Base-by-base conservation (phyloP, 2,888 invertebrate genomes). In the Pachymerium ferrugineum region DNA sequence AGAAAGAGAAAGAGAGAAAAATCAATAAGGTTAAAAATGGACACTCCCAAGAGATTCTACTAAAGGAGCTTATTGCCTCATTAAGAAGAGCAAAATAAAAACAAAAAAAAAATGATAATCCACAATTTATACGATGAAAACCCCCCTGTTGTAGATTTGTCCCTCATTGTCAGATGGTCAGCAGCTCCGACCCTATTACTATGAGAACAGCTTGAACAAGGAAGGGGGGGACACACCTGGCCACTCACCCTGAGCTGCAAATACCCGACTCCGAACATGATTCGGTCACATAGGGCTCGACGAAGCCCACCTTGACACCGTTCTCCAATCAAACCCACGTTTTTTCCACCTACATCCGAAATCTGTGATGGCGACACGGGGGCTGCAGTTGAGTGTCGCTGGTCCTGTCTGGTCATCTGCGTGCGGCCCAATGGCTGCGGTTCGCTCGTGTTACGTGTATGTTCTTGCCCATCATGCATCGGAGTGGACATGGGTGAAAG, bases 401-500 rank as follows among this genome's bases (percentile, higher is more conserved):
- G 38, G 47, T 54, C 47, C 47, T 10, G 47, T 54, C 47, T 54
- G 47, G 47, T 54, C 47, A 54, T 54, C 47, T 8, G 19, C 19
- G 19, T 22, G 47, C 47, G 47, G 47, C 47, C 47, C 47, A 54
- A 54, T 68, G 68, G 68, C 30, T 25, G 31, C 29, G 68, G 16
- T 68, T 68, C 16, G 47, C 47, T n/a, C 47, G 47, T 54, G 47
- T 54, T 54, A 54, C 47, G 47, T 54, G 47, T 54, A 22, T 22
- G 47, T 54, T 54, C 8, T 10, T 54, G 47, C 68, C 68, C 68
- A 68, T 68, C 8, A 68, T 68, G 68, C 68, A 68, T 68, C 68
- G 68, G 68, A 68, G n/a, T 68, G 68, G 68, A 68, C 68, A 68
- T 67, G 68, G 68, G 31, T 31, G 68, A 6, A 35, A 16, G 68